phyloP scores from a whole-genome alignment of 2,888 invertebrate species.

The Lysandra bellargus region DNA sequence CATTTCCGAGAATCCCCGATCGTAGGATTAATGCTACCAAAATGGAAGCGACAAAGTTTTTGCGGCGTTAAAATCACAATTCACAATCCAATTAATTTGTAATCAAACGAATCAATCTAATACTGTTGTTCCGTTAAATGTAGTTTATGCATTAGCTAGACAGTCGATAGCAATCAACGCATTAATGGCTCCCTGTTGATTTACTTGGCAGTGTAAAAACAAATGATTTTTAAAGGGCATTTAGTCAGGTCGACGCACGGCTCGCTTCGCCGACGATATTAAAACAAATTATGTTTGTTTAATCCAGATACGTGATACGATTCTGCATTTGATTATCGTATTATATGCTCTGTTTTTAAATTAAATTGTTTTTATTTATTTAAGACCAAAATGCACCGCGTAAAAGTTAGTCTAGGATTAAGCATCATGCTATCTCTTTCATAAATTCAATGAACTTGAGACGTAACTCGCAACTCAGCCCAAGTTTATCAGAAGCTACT shows the following conservation, averaged over 20 bases:
- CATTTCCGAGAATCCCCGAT: too few relatives aligned
- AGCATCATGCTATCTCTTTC: too few relatives aligned
- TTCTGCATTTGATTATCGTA: not conserved
- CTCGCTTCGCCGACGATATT: constrained; percentile 11
- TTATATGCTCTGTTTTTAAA: not conserved
- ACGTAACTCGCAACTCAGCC: too few relatives aligned
- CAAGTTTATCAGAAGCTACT: too few relatives aligned
- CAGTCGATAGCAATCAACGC: constrained; percentile 29
- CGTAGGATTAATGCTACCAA: not conserved
- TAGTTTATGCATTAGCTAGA: constrained; percentile 9
- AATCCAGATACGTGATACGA: not conserved
- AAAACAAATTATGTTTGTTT: constrained; percentile 21
- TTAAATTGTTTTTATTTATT: not conserved
- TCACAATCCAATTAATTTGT: not conserved
- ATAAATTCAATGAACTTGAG: too few relatives aligned
- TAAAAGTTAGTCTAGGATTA: not conserved
- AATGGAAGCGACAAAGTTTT: not conserved
- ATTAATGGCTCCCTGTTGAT: constrained; percentile 31
- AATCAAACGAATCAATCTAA: not conserved
- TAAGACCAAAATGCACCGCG: not conserved
- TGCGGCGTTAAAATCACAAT: not conserved
- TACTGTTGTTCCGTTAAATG: not conserved
- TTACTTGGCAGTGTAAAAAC: constrained; percentile 18
- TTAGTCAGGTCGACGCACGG: constrained; percentile 2
- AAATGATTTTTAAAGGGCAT: constrained; percentile 20